Base-by-base conservation (phyloP, 2,113 vertebrate genomes). In the Corvus moneduloides region DNA sequence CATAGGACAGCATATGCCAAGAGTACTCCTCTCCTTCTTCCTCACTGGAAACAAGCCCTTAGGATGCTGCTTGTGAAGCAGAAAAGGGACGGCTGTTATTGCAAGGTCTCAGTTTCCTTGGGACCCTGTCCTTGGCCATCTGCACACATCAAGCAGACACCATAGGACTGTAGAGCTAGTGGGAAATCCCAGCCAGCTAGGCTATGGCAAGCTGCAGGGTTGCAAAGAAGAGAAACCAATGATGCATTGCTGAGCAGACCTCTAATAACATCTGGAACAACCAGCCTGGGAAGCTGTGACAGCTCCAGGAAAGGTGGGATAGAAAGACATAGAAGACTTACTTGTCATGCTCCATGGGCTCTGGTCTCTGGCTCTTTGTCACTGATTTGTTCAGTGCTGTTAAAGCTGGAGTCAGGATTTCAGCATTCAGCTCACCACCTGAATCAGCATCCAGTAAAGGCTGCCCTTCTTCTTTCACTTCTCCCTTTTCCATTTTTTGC, bases 311-410 rank as follows among this genome's bases (percentile, higher is more conserved):
- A 30, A 82, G 15, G 27, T 43, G 35, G 12, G 27, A 83, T 37
- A 85, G 30, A 46, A 69, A 46, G 37, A 66, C 2, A 3, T 46
- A 69, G 79, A 84, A 3, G 35, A 80, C 75, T 96, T 93, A 99
- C 99, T 98, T 97, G 69, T 98, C 98, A 48, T 98, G 98, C 19
- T 99, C 98, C 2, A 98, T 98, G 84, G 97, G 96, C 87, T 99
- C 98, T 10, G 98, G 96, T 95, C 51, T 98, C 93, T 97, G 98
- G n/a, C 96, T 93, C 27, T 90, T 93, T 1, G 97, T 98, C 43
- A 99, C 76, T 3, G 98, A 99, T 82, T 97, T 98, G 89, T 96
- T 98, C 64, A 62, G 87, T 32, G 97, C 62, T 81, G 97, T 94
- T 17, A 94, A 96, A 81, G 43, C 39, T 56, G 91, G 58, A 51